Percentiles rank a stretch among this genome's conserved stretches.
These are phyloP conservation scores for Pecten maximus DNA, from an alignment of 2,888 invertebrate species.

Conservation along the genomic window DNA sequence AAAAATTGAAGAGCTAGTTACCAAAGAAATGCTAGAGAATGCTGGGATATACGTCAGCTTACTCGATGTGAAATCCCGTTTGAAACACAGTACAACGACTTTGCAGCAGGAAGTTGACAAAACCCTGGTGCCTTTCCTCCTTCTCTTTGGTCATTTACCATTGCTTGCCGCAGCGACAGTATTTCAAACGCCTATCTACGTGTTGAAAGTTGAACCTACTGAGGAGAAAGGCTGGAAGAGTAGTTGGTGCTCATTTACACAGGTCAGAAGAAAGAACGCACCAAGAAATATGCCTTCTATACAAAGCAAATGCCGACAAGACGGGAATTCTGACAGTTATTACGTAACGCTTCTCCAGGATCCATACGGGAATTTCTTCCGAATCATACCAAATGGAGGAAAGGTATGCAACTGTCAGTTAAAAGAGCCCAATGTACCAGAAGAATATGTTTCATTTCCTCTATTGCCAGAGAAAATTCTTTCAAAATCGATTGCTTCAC, in stretches of 20 bases:
- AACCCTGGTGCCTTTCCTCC: not conserved
- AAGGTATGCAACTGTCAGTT: not conserved
- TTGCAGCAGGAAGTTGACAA: not conserved
- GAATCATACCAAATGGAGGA: not conserved
- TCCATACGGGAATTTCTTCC: not conserved
- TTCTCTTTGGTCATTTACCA: not conserved
- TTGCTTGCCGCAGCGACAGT: not conserved
- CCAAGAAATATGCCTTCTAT: not conserved
- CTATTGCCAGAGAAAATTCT: not conserved
- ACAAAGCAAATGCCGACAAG: not conserved
- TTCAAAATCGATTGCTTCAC: not conserved
- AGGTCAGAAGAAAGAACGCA: not conserved
- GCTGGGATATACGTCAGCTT: not conserved
- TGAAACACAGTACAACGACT: not conserved
- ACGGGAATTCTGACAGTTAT: not conserved
- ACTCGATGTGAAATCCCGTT: not conserved
- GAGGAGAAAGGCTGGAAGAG: not conserved
- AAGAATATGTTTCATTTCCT: not conserved
- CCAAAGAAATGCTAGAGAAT: not conserved
- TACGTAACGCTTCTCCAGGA: slow-evolving; percentile 6
- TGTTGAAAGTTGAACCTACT: not conserved
- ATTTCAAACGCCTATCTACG: not conserved
- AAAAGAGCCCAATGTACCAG: not conserved
- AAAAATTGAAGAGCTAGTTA: not conserved
- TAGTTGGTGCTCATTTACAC: not conserved